Base-by-base conservation (phyloP, 2,797 vertebrate genomes). In the Sternarchorhynchus goeldii region DNA sequence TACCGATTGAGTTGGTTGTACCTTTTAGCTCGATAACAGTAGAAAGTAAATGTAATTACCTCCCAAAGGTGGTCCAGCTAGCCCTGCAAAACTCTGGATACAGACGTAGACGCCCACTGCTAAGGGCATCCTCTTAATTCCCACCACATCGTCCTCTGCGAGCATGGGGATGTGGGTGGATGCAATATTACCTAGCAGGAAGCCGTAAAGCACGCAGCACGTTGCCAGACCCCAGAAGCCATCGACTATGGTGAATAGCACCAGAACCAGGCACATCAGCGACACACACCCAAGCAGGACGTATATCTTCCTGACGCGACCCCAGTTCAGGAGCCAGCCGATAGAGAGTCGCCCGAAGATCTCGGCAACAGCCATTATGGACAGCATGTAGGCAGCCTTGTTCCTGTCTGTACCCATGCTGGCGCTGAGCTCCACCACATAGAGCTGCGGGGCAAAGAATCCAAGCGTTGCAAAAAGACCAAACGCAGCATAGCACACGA, bases 381-480 rank as follows among this genome's bases (percentile, higher is more conserved):
- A 98, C 5, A 99, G 87, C 81, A 96, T 93, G 84, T 95, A 96
- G 0, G 95, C 90, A 0, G 97, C 95, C 0, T 73, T 90, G 31
- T 96, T 93, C 2, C 93, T 93, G 76, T 92, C 62, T 0, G 97
- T 92, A 6, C 95, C 96, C 2, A 95, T 90, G 78, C 94, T 97
- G 79, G 94, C 91, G 0, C 95, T 94, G 83, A 99, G 88, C 17
- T 98, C 95, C 0, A 99, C 96, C 88, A 99, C 90, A 87, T 97
- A 99, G 20, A 99, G 88, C 1, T 92, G 94, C 1, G 98, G 98
- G 1, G 95, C 97, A 0, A 99, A 99, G 91, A 99, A 99, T 62
- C 96, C 98, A 53, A 99, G 88, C 0, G 96, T 98, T 81, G 95
- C 97, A 5, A 98, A 99, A 5, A 99, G 94, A 32, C 98, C 97